Evolutionary conservation across 2,888 invertebrate species (phyloP).

Genomic region (Pterostichus niger): DNA sequence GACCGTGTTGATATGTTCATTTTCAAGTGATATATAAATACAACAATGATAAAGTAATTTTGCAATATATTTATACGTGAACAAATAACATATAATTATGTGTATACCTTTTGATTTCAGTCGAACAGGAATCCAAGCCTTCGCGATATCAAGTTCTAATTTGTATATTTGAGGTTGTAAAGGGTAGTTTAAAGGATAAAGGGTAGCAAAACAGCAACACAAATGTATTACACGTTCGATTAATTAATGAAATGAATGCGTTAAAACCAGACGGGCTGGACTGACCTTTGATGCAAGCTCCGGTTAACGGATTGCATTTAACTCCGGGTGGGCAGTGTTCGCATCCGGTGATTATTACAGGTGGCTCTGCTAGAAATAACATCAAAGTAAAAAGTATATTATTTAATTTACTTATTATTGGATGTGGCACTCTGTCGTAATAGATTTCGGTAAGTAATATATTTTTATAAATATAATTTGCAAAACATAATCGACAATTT

Average conservation of each 20-base stretch:
- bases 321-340: slow-evolving; percentile 89
- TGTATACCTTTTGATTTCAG: not conserved
- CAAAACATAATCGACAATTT: too few relatives aligned
- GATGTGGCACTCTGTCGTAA: too few relatives aligned
- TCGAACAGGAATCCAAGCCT: not conserved
- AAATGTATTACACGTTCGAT: slow-evolving; percentile 66
- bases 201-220: slow-evolving; percentile 71
- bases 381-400: too few relatives aligned
- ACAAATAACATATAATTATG: not conserved
- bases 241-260: slow-evolving; percentile 52
- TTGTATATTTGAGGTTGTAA: not conserved
- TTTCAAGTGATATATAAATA: slow-evolving; percentile 8
- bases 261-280: slow-evolving; percentile 71
- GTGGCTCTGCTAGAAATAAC: slow-evolving; percentile 64
- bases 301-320: slow-evolving; percentile 88
- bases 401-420: too few relatives aligned
- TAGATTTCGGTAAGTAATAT: too few relatives aligned
- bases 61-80: slow-evolving; percentile 30
- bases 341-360: slow-evolving; percentile 79
- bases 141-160: not conserved
- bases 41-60: slow-evolving; percentile 2
- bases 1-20: not conserved
- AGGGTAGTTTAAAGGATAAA: slow-evolving; percentile 41
- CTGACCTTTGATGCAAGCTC: slow-evolving; percentile 92
- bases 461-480: too few relatives aligned